A percentile compares a stretch with the other conserved stretches of the same genome.
Evolutionary conservation across 2,797 vertebrate species (phyloP).

Genomic region (Malacoraja senta): DNA sequence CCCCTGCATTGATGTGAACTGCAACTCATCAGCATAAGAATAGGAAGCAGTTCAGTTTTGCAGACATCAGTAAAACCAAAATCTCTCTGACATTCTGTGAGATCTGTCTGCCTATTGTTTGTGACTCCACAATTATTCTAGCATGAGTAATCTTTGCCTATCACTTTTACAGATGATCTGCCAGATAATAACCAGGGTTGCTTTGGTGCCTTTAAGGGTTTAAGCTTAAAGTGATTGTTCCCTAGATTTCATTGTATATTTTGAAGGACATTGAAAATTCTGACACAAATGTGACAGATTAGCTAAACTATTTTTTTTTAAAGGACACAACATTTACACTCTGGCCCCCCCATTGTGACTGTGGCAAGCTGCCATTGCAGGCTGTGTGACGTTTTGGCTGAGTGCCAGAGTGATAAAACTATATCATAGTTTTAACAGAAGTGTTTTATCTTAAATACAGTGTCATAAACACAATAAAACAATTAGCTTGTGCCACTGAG

Average conservation of each 20-base stretch:
- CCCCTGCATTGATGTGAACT: neutral
- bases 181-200: conserved; percentile 47
- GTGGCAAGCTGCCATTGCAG: conserved; percentile 14
- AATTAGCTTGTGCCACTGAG: conserved; percentile 25
- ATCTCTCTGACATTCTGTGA: conserved; percentile 29
- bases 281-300: conserved; percentile 13
- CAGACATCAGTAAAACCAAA: conserved; percentile 23
- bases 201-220: conserved; percentile 45
- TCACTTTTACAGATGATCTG: conserved; percentile 47
- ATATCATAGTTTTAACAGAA: conserved; percentile 7
- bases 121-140: conserved; percentile 5
- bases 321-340: conserved; percentile 18
- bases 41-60: conserved; percentile 21
- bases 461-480: conserved; percentile 38
- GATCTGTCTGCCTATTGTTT: conserved; percentile 25
- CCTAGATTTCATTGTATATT: conserved; percentile 24
- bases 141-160: conserved; percentile 35
- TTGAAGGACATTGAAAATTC: conserved; percentile 20
- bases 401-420: conserved; percentile 30
- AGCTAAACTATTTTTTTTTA: neutral
- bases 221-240: conserved; percentile 12
- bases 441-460: conserved; percentile 37
- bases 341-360: neutral
- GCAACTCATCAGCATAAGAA: conserved; percentile 11
- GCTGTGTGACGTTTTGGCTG: conserved; percentile 24